Percentiles rank a stretch among this genome's conserved stretches.
Evolutionary conservation across 1,140 invertebrate species (phyloP).

Genomic region (Drosophila trapezifrons): DNA sequence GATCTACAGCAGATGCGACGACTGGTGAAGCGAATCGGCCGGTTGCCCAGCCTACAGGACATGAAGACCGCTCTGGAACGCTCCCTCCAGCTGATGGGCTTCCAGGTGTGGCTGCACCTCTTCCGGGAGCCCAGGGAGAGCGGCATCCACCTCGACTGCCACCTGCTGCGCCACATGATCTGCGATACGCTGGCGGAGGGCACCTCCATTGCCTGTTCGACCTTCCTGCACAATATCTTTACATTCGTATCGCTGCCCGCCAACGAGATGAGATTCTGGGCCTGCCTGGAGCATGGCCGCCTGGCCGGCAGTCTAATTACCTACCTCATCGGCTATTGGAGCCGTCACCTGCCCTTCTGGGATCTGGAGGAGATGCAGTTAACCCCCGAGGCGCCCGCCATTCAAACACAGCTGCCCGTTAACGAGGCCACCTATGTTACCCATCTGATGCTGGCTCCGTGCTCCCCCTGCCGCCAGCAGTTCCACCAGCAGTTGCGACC

Average conservation of each 20-base stretch:
- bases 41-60: conserved; percentile 23
- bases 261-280: conserved; percentile 47
- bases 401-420: conserved; percentile 17
- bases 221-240: conserved; percentile 57
- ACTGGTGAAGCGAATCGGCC: conserved; percentile 57
- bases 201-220: conserved; percentile 5
- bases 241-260: conserved; percentile 26
- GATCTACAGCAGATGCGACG: conserved; percentile 56
- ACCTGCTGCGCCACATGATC: conserved; percentile 59
- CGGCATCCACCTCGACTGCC: conserved; percentile 45
- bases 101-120: conserved; percentile 50
- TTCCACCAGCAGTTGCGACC: conserved; percentile 28
- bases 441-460: conserved; percentile 46
- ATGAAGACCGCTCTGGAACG: conserved; percentile 50
- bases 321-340: conserved; percentile 49
- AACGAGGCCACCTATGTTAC: conserved; percentile 52
- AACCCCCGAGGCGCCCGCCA: not conserved
- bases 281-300: conserved; percentile 38
- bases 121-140: conserved; percentile 56
- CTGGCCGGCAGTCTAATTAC: conserved; percentile 39
- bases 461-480: conserved; percentile 53
- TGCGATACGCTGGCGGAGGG: conserved; percentile 52
- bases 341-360: conserved; percentile 38
- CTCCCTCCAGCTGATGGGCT: conserved; percentile 29
- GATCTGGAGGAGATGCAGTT: conserved; percentile 54